Percentiles rank a stretch among this genome's conserved stretches.
These are phyloP conservation scores for Trichacis sp. DNA, from an alignment of 2,888 invertebrate species.

Conservation along the genomic window DNA sequence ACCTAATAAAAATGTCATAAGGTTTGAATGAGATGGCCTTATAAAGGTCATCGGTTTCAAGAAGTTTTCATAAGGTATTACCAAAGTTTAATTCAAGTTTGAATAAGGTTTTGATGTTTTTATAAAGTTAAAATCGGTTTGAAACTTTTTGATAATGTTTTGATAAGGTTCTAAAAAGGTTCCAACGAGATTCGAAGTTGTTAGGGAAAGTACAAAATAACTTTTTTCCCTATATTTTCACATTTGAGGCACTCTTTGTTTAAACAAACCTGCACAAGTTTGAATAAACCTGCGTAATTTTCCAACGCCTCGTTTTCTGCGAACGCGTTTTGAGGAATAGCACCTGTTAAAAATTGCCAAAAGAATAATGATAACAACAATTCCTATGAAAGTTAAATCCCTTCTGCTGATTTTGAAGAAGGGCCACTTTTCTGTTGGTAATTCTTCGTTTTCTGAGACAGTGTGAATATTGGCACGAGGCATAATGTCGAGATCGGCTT, in stretches of 20 bases:
- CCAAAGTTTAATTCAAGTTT: no score
- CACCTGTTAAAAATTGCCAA: constrained; percentile 57
- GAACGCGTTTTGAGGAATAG: constrained; percentile 57
- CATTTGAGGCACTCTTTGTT: constrained; percentile 64
- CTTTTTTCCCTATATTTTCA: constrained; percentile 37
- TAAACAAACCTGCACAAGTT: constrained; percentile 60
- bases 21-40: no score
- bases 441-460: constrained; percentile 5
- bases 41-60: no score
- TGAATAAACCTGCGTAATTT: constrained; percentile 64
- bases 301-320: constrained; percentile 62
- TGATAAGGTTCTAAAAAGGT: not conserved
- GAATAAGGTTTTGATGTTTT: no score
- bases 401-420: constrained; percentile 45
- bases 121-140: no score
- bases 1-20: no score
- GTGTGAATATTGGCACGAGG: constrained; percentile 11
- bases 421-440: not conserved
- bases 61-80: no score
- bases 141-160: no score
- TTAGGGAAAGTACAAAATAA: no score
- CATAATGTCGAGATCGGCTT: not conserved
- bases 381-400: constrained; percentile 51
- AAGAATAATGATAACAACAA: constrained; percentile 45
- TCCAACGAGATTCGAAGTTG: no score